Evolutionary conservation across 2,113 vertebrate species (phyloP), one percentile per base, ranked within the genome.

Genomic region (Ornithorhynchus anatinus): DNA sequence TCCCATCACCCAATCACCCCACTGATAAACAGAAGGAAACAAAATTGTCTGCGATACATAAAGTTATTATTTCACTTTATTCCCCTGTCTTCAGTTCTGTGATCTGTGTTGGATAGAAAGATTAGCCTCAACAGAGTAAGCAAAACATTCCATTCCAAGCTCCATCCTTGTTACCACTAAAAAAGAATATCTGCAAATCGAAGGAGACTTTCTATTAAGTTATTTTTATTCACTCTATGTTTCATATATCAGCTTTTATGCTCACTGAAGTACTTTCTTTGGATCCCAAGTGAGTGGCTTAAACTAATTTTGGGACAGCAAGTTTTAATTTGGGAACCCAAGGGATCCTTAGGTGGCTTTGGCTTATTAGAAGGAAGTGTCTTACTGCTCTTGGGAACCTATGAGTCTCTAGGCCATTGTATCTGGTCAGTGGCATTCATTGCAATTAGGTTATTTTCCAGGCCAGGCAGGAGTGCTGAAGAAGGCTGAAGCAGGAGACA

Each of bases 21-120:
- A 76, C 17, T 75, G 38, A 68, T 77, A 43, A 84, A 59, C 23
- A 77, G 6, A 62, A 5, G 20, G 45, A 79, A 61, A 40, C 71
- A 40, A 64, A 82, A 71, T 40, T 79, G 5, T 52, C 22, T 69
- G 68, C 59, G 66, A 17, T 69, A 59, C 56, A 31, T 44, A 20
- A 60, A 53, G 64, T 86, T 84, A 77, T 81, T 74, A 73, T 69
- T 52, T 59, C 35, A 6, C 12, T 44, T 6, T 32, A 48, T 56
- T 63, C 43, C 14, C 40, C 14, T 64, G 17, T 50, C 33, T 72
- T 16, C 6, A 58, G n/a, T 47, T 44, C 59, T 67, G 20, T 42
- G 51, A 47, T 40, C 15, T 48, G 4, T 47, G 22, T 69, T 69
- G 40, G 19, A 6, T 23, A 15, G 53, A 54, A 7, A 68, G 12